Evolutionary conservation across 2,113 vertebrate species (phyloP), one percentile per base, ranked within the genome.

Genomic region (Ondatra zibethicus): DNA sequence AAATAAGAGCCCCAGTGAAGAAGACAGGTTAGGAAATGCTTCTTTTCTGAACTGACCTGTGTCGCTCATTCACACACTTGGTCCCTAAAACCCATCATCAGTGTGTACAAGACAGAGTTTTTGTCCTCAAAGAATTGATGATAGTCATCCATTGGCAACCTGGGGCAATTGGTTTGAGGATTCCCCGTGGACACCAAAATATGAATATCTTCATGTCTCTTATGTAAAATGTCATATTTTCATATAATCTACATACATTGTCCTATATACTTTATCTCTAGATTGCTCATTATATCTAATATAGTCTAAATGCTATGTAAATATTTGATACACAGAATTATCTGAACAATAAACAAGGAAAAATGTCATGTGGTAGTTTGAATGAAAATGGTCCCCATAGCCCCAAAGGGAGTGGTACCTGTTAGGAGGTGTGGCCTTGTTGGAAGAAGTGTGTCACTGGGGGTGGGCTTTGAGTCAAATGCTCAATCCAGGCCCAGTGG

Each of bases 11-110:
- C 33, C 19, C 27, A 5, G 47, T 25, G 52, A 52, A 92, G 33
- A 82, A 55, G 31, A 14, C 29, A 27, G 0, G 2, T 45, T 55
- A 72, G 77, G 88, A 23, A 16, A 88, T 29, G 29, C 45, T 88
- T 94, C 61, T 88, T 88, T 75, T 95, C 81, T 39, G 73, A 65
- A 86, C 42, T 10, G 81, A 47, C 47, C 81, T 81, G 33, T 77
- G 68, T 11, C 47, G 29, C 25, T 61, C 31, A 61, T 61, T 86
- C 36, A 89, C 77, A n/a, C 1, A 52, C 31, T 86, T 11, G 14
- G 45, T 42, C 68, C 65, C 14, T 12, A 81, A 92, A 81, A 50
- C 50, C 70, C 36, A 90, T 81, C 65, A n/a, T 2, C 11, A 16
- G 27, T 88, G 63, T 55, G n/a, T 87, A 3, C 7, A 87, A 23